phyloP scores from a whole-genome alignment of 2,113 vertebrate genomes.

The Sminthopsis crassicaudata region DNA sequence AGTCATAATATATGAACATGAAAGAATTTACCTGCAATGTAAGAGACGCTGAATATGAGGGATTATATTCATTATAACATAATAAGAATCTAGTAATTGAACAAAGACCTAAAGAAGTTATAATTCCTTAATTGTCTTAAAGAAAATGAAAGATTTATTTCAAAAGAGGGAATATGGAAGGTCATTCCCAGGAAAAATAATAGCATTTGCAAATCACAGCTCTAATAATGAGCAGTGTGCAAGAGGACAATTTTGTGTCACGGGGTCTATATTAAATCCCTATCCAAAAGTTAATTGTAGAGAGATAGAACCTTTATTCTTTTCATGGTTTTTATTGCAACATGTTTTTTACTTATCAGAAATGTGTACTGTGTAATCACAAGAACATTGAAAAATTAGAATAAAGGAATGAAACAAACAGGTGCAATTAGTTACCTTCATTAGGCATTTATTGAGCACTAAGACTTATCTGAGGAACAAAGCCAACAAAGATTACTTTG shows the following conservation, averaged over 20 bases:
- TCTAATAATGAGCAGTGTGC: not conserved
- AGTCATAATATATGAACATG: not conserved
- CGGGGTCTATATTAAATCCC: too few species aligned
- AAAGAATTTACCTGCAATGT: not conserved
- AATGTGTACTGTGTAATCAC: not conserved
- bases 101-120: slow-evolving; percentile 9
- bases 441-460: not conserved
- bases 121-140: slow-evolving; percentile 38
- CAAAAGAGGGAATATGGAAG: slow-evolving; percentile 5
- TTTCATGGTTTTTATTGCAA: not conserved
- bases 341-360: not conserved
- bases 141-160: slow-evolving; percentile 12
- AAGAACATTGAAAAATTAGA: not conserved
- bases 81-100: slow-evolving; percentile 9
- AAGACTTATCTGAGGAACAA: not conserved
- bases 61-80: not conserved
- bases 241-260: not conserved
- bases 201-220: not conserved
- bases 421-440: not conserved
- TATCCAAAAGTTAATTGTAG: too few species aligned
- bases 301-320: too few species aligned
- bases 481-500: too few species aligned
- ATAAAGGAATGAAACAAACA: not conserved
- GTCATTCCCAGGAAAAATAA: slow-evolving; percentile 10
- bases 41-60: not conserved